These are phyloP conservation scores for Stegophylla sp. DNA, from an alignment of 2,888 invertebrate genomes.

Conservation along the genomic window DNA sequence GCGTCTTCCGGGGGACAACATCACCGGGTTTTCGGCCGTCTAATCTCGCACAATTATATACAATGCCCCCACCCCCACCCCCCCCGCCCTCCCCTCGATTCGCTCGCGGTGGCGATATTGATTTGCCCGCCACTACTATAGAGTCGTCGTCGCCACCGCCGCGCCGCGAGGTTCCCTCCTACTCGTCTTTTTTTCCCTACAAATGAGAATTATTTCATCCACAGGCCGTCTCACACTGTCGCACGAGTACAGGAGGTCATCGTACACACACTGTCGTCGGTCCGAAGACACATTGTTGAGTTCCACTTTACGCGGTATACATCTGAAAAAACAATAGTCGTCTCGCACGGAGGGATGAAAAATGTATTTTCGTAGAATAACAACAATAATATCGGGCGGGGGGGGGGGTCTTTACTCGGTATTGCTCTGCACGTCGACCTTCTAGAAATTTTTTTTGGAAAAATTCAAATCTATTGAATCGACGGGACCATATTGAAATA, in stretches of 20 bases:
- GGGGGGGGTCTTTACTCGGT: not conserved
- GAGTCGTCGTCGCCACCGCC: too few species aligned
- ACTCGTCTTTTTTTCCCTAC: not conserved
- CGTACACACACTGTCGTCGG: not conserved
- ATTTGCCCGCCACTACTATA: not conserved
- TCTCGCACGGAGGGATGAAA: not conserved
- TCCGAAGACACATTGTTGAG: not conserved
- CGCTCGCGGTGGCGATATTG: not conserved
- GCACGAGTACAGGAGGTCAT: not conserved
- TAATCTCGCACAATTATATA: slow-evolving; percentile 2
- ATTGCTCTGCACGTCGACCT: not conserved
- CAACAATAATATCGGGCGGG: not conserved
- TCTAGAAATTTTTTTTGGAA: not conserved
- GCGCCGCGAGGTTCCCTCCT: too few species aligned
- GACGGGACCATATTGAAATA: too few species aligned
- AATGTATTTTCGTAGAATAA: slow-evolving; percentile 8
- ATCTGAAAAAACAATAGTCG: not conserved
- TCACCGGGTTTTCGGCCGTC: slow-evolving; percentile 1
- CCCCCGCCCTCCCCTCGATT: too few species aligned
- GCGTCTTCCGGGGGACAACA: not conserved
- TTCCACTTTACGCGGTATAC: not conserved
- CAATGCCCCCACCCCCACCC: too few species aligned
- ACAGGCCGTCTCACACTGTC: too few species aligned
- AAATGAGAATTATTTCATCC: not conserved
- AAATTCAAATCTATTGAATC: not conserved